A percentile compares a stretch with the other conserved stretches of the same genome.
These are phyloP conservation scores for Spodoptera littoralis DNA, from an alignment of 2,888 invertebrate species.

Conservation along the genomic window DNA sequence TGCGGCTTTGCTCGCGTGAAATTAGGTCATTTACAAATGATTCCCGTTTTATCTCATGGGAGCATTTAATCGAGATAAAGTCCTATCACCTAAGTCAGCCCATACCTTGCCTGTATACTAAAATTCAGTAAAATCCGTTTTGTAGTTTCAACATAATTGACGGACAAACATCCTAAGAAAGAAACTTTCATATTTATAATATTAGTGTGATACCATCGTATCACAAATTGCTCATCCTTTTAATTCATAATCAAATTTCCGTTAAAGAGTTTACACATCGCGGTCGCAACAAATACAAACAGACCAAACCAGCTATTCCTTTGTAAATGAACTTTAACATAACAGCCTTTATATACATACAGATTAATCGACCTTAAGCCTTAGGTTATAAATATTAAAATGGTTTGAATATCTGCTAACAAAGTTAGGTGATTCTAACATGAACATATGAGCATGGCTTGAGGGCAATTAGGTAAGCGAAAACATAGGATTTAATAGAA, in stretches of 20 bases:
- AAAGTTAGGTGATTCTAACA: conserved; percentile 39
- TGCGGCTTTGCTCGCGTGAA: too few relatives aligned
- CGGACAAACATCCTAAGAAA: too few relatives aligned
- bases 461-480: conserved; percentile 38
- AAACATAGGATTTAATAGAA: conserved; percentile 24
- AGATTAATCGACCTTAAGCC: conserved; percentile 12
- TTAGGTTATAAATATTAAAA: conserved; percentile 11
- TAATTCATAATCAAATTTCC: conserved; percentile 1
- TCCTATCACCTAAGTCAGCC: too few relatives aligned
- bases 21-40: too few relatives aligned
- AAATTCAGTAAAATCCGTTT: too few relatives aligned
- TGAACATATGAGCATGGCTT: conserved; percentile 40
- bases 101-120: too few relatives aligned
- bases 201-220: too few relatives aligned
- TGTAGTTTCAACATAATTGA: too few relatives aligned
- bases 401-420: conserved; percentile 19
- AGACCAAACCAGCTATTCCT: conserved; percentile 30
- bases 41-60: too few relatives aligned
- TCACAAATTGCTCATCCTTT: too few relatives aligned
- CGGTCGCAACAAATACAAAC: conserved; percentile 24
- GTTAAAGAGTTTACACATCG: conserved; percentile 16
- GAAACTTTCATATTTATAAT: too few relatives aligned
- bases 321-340: conserved; percentile 16
- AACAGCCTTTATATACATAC: not conserved
- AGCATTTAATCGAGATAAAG: too few relatives aligned